Evolutionary conservation across 2,113 vertebrate genomes (phyloP).

Genomic region (Lampris megalopsis): DNA sequence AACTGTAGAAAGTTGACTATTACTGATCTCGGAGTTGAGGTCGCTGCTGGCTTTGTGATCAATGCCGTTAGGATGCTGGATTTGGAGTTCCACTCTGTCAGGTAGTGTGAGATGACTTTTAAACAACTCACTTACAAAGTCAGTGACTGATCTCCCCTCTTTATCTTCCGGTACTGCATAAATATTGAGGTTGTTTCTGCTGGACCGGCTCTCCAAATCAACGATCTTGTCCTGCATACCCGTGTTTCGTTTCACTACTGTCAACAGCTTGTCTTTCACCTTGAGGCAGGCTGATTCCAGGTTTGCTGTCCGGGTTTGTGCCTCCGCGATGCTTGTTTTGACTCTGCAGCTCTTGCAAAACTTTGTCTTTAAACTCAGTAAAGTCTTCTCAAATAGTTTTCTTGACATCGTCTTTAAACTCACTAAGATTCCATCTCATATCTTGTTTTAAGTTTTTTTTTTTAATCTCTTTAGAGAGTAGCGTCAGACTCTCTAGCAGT

Average conservation of each 20-base stretch:
- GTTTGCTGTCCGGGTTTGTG: not conserved
- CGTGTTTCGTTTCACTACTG: not conserved
- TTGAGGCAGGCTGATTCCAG: constrained; percentile 1
- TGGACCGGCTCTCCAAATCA: not conserved
- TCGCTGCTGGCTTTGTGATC: not conserved
- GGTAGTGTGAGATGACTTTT: constrained; percentile 3
- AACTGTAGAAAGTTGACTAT: not conserved
- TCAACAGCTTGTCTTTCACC: constrained; percentile 2
- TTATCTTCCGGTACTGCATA: not conserved
- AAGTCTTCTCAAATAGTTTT: not conserved
- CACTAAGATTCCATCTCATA: not conserved
- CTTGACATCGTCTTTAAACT: not conserved
- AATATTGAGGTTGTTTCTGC: not conserved
- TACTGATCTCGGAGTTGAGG: not conserved
- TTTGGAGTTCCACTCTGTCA: not conserved
- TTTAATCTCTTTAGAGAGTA: not conserved
- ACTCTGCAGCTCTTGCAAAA: constrained; percentile 2
- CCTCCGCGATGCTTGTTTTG: not conserved
- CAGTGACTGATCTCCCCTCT: not conserved
- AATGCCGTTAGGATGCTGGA: not conserved
- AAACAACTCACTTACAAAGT: not conserved
- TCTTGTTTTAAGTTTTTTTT: not conserved
- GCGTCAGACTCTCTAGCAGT: not conserved
- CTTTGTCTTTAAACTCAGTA: not conserved
- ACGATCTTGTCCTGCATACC: not conserved